These are phyloP conservation scores for Trachelipus rathkii DNA, from an alignment of 1,140 invertebrate species.

Conservation along the genomic window DNA sequence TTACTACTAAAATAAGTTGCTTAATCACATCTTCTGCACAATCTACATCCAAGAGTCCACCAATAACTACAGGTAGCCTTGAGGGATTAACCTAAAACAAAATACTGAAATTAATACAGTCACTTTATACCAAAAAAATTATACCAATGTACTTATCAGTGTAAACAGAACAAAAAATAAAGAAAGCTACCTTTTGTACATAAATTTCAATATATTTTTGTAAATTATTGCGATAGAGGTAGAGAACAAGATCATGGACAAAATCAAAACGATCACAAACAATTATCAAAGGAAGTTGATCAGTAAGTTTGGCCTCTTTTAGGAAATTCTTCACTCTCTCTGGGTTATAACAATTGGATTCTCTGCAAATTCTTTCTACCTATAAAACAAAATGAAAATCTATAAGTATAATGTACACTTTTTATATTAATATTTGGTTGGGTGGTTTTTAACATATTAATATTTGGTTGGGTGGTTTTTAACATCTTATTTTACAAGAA, in stretches of 20 bases:
- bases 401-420: no score
- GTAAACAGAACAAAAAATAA: neutral
- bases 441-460: no score
- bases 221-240: constrained; percentile 94
- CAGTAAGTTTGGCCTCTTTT: constrained; percentile 95
- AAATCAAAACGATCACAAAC: constrained; percentile 99
- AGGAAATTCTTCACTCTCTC: constrained; percentile 99
- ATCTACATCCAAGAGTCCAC: constrained; percentile 95
- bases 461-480: no score
- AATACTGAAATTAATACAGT: constrained; percentile 13
- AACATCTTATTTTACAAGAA: no score
- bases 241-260: constrained; percentile 97
- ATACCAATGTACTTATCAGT: neutral
- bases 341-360: constrained; percentile 97
- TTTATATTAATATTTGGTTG: no score
- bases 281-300: constrained; percentile 97
- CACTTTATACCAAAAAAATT: neutral
- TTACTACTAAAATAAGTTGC: constrained; percentile 93
- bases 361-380: constrained; percentile 90
- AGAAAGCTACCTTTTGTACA: constrained; percentile 81
- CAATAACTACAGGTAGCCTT: constrained; percentile 93
- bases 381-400: constrained; percentile 49
- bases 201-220: constrained; percentile 99
- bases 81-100: constrained; percentile 84
- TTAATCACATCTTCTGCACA: constrained; percentile 99